Evolutionary conservation across 2,888 invertebrate species (phyloP), one percentile per base, ranked within the genome.

Genomic region (Acleris laterana): DNA sequence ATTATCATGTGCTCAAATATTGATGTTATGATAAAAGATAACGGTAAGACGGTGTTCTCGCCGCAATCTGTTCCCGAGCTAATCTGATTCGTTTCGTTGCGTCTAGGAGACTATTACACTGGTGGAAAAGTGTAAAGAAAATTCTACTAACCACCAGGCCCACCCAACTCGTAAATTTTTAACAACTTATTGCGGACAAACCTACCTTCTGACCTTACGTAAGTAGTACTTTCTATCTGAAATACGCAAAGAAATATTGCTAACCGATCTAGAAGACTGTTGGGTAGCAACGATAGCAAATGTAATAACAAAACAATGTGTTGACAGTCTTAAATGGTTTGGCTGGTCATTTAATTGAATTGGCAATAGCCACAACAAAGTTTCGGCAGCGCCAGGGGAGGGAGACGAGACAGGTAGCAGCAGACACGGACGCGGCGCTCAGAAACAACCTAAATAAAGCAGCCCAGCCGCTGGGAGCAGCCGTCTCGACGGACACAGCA

Each of bases 391-490:
- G 59, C 9, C 50, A 65, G 66, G 51, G 51, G 25, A 57, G 57
- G 11, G 56, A 52, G 32, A 62, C 46, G 48, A 66, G 62, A 57
- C 62, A 66, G 57, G 66, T 66, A 66, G 66, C 48, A 46, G 66
- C 68, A 69, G 74, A 73, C 70, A 70, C 70, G 57, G 51, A 61
- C 28, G 59, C 58, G 51, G 56, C 70, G 68, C 73, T 68, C 72
- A 69, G 73, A 73, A 71, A 73, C 72, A 72, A 72, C 72, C 73
- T 73, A 73, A 73, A 73, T 73, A 91, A 89, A 91, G 85, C 89
- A 76, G 83, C 83, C 83, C 83, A 84, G 82, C 87, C 57, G 48
- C 62, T 83, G 87, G 88, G 90, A 90, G 85, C 79, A 88, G 88
- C 87, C 83, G 89, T 85, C 87, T 86, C 84, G 82, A 82, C 79